Conservation (phyloP, 2,888 invertebrate genomes). For the Electrophaes corylata region DNA sequence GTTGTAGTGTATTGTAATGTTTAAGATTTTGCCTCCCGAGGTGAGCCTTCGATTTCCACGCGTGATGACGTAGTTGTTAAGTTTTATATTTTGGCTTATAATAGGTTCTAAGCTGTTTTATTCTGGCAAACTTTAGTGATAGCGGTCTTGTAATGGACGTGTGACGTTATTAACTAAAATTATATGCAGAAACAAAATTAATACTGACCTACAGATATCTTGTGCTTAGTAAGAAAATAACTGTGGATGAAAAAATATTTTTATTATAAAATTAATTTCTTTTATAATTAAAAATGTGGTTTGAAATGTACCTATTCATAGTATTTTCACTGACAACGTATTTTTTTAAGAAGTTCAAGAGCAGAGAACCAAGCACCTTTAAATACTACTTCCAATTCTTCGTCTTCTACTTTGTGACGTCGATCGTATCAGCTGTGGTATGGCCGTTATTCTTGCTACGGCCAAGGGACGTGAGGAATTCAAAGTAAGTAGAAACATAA, state of each 20-base stretch:
- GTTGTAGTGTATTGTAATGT: neutral
- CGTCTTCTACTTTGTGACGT: conserved; percentile 53
- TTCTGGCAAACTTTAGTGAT: conserved; percentile 6
- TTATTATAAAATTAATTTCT: too few species aligned
- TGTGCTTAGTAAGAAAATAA: too few species aligned
- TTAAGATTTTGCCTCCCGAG: too few species aligned
- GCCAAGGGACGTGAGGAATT: conserved; percentile 67
- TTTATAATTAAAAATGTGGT: conserved; percentile 56
- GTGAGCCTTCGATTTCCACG: conserved; percentile 1
- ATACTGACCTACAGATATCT: too few species aligned
- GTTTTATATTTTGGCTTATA: neutral
- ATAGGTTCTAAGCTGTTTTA: conserved; percentile 3
- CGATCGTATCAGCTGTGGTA: conserved; percentile 47
- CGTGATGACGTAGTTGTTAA: conserved; percentile 1
- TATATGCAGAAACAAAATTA: too few species aligned
- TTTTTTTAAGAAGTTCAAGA: conserved; percentile 56
- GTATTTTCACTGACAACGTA: conserved; percentile 51
- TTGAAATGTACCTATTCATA: conserved; percentile 50
- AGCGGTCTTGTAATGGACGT: conserved; percentile 38
- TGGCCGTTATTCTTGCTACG: conserved; percentile 65
- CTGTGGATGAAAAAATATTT: too few species aligned
- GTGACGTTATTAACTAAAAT: too few species aligned
- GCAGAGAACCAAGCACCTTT: conserved; percentile 55
- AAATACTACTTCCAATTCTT: conserved; percentile 61
- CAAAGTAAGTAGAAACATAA: conserved; percentile 62